Percentiles rank a stretch among this genome's conserved stretches.
Conservation (phyloP, 2,797 vertebrate genomes). For the Rhynchotus rufescens region DNA sequence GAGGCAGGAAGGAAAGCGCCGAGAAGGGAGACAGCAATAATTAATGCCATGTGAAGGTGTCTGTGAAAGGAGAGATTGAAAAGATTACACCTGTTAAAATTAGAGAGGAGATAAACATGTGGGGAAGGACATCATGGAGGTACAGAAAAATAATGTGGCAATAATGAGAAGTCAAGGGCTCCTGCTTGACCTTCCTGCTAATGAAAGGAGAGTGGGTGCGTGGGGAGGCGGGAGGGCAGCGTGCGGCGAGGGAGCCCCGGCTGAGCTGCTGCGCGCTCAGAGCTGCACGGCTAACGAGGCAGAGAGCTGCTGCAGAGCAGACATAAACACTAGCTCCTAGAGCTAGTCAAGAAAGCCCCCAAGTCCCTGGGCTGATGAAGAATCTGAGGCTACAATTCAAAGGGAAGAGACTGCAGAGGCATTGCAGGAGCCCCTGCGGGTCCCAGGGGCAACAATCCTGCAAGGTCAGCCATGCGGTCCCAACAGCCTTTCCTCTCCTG, state of each 20-base stretch:
- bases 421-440: not conserved
- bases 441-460: not conserved
- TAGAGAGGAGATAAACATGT: not conserved
- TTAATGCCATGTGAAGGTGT: not conserved
- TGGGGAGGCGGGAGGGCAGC: not conserved
- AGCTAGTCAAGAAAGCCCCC: not conserved
- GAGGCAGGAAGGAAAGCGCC: not conserved
- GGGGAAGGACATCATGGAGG: not conserved
- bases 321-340: not conserved
- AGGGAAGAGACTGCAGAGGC: not conserved
- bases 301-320: not conserved
- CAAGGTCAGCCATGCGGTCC: not conserved
- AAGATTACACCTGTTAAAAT: slow-evolving; percentile 41
- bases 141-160: not conserved
- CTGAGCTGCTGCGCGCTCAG: accelerated
- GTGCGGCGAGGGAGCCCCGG: not conserved
- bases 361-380: not conserved
- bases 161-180: not conserved
- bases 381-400: not conserved
- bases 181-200: not conserved
- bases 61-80: slow-evolving; percentile 8
- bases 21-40: not conserved
- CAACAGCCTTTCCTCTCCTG: not conserved
- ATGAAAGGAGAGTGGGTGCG: not conserved
- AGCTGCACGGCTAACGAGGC: not conserved